These are phyloP conservation scores for Rhinophrynus dorsalis DNA, from an alignment of 2,797 vertebrate species.

Conservation along the genomic window DNA sequence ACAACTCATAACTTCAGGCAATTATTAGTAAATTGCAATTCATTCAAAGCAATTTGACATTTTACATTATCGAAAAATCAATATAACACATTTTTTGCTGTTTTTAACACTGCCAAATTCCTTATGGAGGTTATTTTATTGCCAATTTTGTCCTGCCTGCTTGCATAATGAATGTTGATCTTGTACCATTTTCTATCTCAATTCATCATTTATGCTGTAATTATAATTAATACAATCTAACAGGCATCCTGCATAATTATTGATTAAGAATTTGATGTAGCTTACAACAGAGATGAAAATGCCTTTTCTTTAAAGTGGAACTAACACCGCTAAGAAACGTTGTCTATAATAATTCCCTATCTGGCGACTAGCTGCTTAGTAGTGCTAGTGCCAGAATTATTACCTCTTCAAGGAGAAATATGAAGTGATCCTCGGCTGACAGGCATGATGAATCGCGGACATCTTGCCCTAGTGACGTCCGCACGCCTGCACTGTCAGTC, in stretches of 20 bases:
- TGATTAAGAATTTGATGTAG: conserved; percentile 37
- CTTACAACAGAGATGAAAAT: too few relatives aligned
- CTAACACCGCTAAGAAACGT: too few relatives aligned
- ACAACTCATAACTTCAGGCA: conserved; percentile 30
- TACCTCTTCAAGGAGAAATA: too few relatives aligned
- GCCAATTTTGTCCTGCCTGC: conserved; percentile 37
- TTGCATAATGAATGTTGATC: conserved; percentile 41
- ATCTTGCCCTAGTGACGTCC: too few relatives aligned
- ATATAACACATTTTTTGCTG: conserved; percentile 33
- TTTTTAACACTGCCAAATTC: conserved; percentile 37
- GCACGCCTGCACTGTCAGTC: too few relatives aligned
- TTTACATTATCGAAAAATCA: conserved; percentile 48
- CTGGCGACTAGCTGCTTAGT: too few relatives aligned
- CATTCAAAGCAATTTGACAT: conserved; percentile 41
- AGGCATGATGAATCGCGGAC: too few relatives aligned
- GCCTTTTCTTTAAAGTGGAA: too few relatives aligned
- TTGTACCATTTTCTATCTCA: conserved; percentile 28
- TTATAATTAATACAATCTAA: conserved; percentile 36
- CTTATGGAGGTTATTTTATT: conserved; percentile 36
- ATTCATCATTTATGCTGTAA: conserved; percentile 28
- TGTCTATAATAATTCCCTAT: too few relatives aligned
- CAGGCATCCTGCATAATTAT: conserved; percentile 42
- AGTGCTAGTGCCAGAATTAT: too few relatives aligned
- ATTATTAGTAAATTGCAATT: conserved; percentile 41
- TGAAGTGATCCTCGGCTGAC: too few relatives aligned